Evolutionary conservation across 1,140 invertebrate genomes (phyloP), one percentile per base, ranked within the genome.

Genomic region (Ylistrum balloti): DNA sequence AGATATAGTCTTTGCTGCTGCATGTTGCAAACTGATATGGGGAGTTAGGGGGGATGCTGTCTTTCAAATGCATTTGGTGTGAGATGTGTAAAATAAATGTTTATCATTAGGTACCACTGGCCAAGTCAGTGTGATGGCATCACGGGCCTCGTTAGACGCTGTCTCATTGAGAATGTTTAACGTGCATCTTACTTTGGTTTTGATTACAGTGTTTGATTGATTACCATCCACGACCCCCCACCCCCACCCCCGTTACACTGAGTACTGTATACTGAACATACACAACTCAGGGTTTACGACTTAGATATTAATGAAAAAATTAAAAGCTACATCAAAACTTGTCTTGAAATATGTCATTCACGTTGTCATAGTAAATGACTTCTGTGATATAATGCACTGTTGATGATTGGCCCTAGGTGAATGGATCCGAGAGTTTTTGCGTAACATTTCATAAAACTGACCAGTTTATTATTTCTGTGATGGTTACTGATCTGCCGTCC

Each of bases 71-170:
- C n/a, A 5, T 74, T 22, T 1, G 0, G 56, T n/a, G 56, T 74
- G 56, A 74, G 56, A 74, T 74, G 56, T 28, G n/a, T 74, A n/a
- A 74, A 74, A n/a, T 74, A 74, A 74, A 74, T 74, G 56, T 74
- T 74, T 74, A 74, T 28, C 56, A 74, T 28, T 74, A 5, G 56
- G 56, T 28, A 74, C 56, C 22, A 74, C 56, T 74, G 56, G 22
- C 11, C 22, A 17, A 74, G 22, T 28, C 56, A 74, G 56, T 28
- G 17, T 28, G 22, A 74, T 2, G 56, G 56, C n/a, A 74, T 74
- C 56, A 17, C 17, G 56, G 0, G 56, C 56, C n/a, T 9, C 0
- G 11, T 5, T 28, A 28, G 17, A 74, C 1, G n/a, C 56, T 74
- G 56, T 74, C 56, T 28, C 15, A 28, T 28, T 74, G n/a, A 1